These are phyloP conservation scores for Microtus montanus DNA, from an alignment of 2,113 vertebrate genomes.

Conservation along the genomic window DNA sequence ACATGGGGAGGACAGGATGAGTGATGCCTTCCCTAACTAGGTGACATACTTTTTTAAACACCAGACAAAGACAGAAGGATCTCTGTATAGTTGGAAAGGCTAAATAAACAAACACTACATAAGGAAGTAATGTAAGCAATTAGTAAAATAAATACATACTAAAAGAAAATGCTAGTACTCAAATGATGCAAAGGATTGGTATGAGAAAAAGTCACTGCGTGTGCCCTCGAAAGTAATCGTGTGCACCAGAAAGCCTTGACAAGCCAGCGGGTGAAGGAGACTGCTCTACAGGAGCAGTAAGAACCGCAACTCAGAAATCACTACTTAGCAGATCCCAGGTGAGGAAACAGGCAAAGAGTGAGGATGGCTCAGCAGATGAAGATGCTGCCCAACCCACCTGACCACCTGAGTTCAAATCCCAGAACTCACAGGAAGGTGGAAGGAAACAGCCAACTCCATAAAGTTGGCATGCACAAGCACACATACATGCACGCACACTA, in stretches of 20 bases:
- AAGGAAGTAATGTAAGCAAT: neutral
- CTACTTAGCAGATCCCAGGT: neutral
- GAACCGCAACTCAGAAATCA: neutral
- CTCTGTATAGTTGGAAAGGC: neutral
- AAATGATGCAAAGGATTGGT: neutral
- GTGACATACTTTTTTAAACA: neutral
- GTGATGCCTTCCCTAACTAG: neutral
- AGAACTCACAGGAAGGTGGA: neutral
- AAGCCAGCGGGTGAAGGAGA: neutral
- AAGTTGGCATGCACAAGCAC: neutral
- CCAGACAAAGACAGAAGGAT: neutral
- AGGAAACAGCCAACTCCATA: neutral
- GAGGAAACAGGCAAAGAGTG: neutral
- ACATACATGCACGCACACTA: neutral
- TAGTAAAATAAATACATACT: neutral
- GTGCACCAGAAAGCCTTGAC: neutral
- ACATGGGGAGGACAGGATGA: neutral
- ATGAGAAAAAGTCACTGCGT: neutral
- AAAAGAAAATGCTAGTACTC: neutral
- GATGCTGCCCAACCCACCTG: no score
- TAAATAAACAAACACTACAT: neutral
- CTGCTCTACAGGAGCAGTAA: neutral
- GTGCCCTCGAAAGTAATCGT: neutral
- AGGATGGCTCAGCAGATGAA: neutral
- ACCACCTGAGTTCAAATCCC: neutral